Base-by-base conservation (phyloP, 2,888 invertebrate species). In the Drosophila siamana region DNA sequence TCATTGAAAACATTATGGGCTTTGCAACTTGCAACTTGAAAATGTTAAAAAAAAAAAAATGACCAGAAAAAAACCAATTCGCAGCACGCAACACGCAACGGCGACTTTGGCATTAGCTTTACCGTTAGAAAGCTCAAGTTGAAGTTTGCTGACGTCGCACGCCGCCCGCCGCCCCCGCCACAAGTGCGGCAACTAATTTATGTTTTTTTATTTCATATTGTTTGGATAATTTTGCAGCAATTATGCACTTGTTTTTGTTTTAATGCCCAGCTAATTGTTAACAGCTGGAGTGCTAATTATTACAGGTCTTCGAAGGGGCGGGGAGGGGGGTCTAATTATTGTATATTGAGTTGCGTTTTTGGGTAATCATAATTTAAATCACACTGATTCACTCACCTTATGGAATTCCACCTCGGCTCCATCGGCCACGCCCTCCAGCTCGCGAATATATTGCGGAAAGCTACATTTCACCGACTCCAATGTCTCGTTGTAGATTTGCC, bases 371-470 rank as follows among this genome's bases (percentile, higher is more conserved):
- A 9, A 2, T 50, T 9, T 16, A 11, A 8, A 15, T 15, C 9
- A 13, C 16, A 13, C 3, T 0, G 26, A 36, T 55, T 44, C 13
- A 33, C 80, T 91, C 91, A 97, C 97, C 94, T 96, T 95, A 79
- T 96, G 92, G 91, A 97, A 97, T 0, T 97, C 95, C 4, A 97
- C 95, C 75, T 95, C 94, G 1, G 97, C 95, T 0, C 98, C 97
- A 89, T 97, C 96, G 6, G 97, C 96, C n/a, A 95, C 83, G 6
- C 97, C 98, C 90, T 96, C 94, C 40, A 98, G 93, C 92, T 98
- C 98, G 67, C 95, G 94, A 1, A 97, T 93, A 88, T 97, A 97
- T 85, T 97, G 96, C 0, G 97, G 97, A 91, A 94, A 97, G 79
- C 95, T 94, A 50, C 93, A 91, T 78, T 94, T 94, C 76, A 96